These are phyloP conservation scores for Ahaetulla prasina DNA, from an alignment of 2,113 vertebrate genomes.

Conservation along the genomic window DNA sequence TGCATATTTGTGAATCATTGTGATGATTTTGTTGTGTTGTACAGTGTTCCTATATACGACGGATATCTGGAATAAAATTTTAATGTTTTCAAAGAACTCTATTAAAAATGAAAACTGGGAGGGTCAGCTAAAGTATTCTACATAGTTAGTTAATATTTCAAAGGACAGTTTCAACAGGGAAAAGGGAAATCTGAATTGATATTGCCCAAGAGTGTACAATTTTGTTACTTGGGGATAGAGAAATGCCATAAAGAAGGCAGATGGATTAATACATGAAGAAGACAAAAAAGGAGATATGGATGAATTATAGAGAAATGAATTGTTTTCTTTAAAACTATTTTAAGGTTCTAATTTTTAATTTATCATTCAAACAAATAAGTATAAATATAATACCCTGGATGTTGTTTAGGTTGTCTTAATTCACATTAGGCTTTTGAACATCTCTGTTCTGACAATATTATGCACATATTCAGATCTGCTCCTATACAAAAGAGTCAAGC, in stretches of 20 bases:
- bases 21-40: no score
- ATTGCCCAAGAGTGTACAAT: slow-evolving; percentile 38
- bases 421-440: no score
- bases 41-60: no score
- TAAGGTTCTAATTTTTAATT: background rate
- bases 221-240: slow-evolving; percentile 34
- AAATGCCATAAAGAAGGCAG: slow-evolving; percentile 52
- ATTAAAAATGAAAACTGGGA: no score
- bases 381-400: background rate
- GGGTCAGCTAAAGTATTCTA: background rate
- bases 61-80: no score
- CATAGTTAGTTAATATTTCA: slow-evolving; percentile 39
- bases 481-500: no score
- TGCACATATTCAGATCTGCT: no score
- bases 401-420: no score
- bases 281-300: slow-evolving; percentile 9
- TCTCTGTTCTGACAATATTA: no score
- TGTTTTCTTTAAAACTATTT: background rate
- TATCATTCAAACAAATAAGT: background rate
- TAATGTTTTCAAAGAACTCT: no score
- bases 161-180: slow-evolving; percentile 44
- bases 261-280: slow-evolving; percentile 52
- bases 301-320: background rate
- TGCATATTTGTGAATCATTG: no score
- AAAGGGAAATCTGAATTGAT: background rate